These are phyloP conservation scores for Apis dorsata DNA, from an alignment of 1,140 invertebrate species.

Conservation along the genomic window DNA sequence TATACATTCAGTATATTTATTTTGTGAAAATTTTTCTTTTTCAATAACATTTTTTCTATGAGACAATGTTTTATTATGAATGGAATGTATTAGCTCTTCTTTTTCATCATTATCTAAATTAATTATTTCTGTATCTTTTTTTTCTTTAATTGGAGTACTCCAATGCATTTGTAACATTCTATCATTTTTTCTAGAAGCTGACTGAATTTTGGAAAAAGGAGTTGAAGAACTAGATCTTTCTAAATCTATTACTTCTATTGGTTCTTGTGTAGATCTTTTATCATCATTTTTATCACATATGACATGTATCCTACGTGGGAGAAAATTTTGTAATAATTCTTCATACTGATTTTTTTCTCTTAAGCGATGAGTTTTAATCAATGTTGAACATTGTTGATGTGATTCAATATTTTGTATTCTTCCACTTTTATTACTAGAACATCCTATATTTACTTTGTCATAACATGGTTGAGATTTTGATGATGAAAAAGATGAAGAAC, in stretches of 20 bases:
- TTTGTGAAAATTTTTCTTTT: not conserved
- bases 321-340: constrained; percentile 70
- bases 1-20: constrained; percentile 42
- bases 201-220: not conserved
- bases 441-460: constrained; percentile 38
- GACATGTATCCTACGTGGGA: constrained; percentile 58
- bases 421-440: constrained; percentile 30
- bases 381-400: constrained; percentile 50
- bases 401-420: not conserved
- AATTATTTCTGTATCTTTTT: constrained; percentile 25
- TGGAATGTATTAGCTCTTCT: not conserved
- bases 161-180: not conserved
- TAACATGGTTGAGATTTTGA: constrained; percentile 30
- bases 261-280: constrained; percentile 38
- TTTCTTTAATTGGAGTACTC: constrained; percentile 8
- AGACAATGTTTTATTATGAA: not conserved
- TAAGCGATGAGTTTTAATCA: constrained; percentile 64
- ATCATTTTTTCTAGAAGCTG: constrained; percentile 1
- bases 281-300: constrained; percentile 49
- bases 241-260: constrained; percentile 68
- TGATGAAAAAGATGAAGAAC: not conserved
- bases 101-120: constrained; percentile 23
- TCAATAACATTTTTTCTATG: constrained; percentile 8
- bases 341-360: constrained; percentile 72
- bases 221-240: constrained; percentile 52